Evolutionary conservation across 2,888 invertebrate species (phyloP).

Genomic region (Pollenia angustigena): DNA sequence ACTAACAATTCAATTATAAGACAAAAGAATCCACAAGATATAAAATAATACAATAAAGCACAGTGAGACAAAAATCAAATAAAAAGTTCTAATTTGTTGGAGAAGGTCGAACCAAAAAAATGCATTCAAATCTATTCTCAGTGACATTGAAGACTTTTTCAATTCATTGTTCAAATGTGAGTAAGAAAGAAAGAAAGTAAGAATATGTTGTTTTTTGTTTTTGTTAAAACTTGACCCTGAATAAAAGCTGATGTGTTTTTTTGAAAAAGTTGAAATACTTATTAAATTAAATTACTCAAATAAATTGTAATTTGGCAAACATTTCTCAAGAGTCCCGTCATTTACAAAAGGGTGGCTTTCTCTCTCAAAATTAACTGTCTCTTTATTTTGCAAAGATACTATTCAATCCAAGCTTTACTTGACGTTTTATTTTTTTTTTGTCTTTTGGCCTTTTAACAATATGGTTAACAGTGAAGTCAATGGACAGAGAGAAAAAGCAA

Average conservation of each 20-base stretch:
- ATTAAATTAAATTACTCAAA: not conserved
- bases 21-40: not conserved
- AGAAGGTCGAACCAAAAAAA: not conserved
- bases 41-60: not conserved
- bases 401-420: not conserved
- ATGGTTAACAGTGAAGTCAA: constrained; percentile 44
- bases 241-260: not conserved
- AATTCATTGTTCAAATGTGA: not conserved
- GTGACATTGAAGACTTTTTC: not conserved
- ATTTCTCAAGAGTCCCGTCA: not conserved
- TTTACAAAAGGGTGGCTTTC: constrained; percentile 30
- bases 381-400: constrained; percentile 25
- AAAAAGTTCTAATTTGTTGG: not conserved
- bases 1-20: constrained; percentile 8
- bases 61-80: not conserved
- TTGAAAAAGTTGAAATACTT: not conserved
- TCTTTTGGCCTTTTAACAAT: constrained; percentile 38
- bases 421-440: not conserved
- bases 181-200: not conserved
- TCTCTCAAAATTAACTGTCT: constrained; percentile 6
- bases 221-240: not conserved
- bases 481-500: constrained; percentile 2
- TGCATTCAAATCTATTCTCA: not conserved
- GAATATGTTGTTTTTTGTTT: too few species aligned
- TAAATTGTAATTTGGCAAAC: not conserved